A percentile compares a stretch with the other conserved stretches of the same genome.
phyloP scores from a whole-genome alignment of 2,888 invertebrate genomes.

The Melanostoma scalare region DNA sequence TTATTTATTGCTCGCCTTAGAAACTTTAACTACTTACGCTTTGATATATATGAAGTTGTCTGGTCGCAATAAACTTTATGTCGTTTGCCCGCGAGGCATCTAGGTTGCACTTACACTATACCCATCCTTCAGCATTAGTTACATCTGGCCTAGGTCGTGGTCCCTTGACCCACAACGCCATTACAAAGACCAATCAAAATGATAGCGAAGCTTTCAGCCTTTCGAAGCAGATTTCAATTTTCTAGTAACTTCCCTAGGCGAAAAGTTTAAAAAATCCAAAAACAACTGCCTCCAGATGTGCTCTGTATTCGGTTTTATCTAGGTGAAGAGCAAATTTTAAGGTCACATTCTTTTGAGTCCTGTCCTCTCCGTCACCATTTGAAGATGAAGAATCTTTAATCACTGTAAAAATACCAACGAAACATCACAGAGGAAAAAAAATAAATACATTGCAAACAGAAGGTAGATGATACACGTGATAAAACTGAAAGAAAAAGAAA shows the following conservation, averaged over 20 bases:
- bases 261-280: not conserved
- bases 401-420: conserved; percentile 24
- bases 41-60: too few relatives aligned
- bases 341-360: conserved; percentile 11
- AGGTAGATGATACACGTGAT: conserved; percentile 20
- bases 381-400: conserved; percentile 39
- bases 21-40: too few relatives aligned
- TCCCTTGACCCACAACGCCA: not conserved
- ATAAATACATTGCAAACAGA: not conserved
- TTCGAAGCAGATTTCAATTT: conserved; percentile 31
- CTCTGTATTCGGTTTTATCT: conserved; percentile 8
- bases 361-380: conserved; percentile 5
- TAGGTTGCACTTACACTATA: too few relatives aligned
- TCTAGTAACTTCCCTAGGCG: conserved; percentile 48
- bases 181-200: not conserved
- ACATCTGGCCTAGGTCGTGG: too few relatives aligned
- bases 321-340: conserved; percentile 26
- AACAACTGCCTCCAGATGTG: not conserved
- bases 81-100: too few relatives aligned
- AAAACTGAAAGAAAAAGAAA: conserved; percentile 16
- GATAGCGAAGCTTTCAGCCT: conserved; percentile 9
- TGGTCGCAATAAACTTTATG: too few relatives aligned
- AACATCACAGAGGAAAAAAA: too few relatives aligned
- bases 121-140: too few relatives aligned
- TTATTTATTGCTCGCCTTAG: too few relatives aligned